A percentile compares a stretch with the other conserved stretches of the same genome.
phyloP scores from a whole-genome alignment of 2,888 invertebrate species.

The Tenthredo notha region DNA sequence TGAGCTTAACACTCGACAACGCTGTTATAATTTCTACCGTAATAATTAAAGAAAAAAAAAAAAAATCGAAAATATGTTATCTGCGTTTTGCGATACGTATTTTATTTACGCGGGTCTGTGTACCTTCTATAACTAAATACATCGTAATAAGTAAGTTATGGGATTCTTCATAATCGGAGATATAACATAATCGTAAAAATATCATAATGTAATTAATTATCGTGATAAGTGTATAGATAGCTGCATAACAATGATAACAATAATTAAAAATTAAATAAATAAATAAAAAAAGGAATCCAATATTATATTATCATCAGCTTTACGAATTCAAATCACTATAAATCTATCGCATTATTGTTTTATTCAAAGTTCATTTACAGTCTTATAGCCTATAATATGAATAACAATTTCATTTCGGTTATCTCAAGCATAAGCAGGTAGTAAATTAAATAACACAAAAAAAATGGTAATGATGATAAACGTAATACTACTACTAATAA shows the following conservation, averaged over 20 bases:
- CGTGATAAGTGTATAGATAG: neutral
- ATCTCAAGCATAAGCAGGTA: neutral
- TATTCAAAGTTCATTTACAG: neutral
- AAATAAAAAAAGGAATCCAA: neutral
- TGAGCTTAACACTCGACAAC: neutral
- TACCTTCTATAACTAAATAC: neutral
- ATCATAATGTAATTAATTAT: neutral
- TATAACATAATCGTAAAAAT: neutral
- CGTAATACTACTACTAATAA: neutral
- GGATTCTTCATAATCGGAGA: neutral
- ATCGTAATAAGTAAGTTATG: neutral
- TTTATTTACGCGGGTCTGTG: neutral
- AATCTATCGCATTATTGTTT: neutral
- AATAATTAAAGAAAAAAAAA: no score
- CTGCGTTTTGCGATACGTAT: neutral
- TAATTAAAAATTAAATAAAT: neutral
- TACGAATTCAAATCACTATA: neutral
- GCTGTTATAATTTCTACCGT: conserved; percentile 10
- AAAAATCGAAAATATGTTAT: neutral
- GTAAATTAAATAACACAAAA: neutral
- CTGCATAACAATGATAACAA: neutral
- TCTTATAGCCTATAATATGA: neutral
- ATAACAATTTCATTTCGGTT: neutral
- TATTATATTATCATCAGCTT: neutral
- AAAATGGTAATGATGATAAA: neutral